A percentile compares a stretch with the other conserved stretches of the same genome.
phyloP scores from a whole-genome alignment of 37 sponge, comb jelly and placozoan genomes.

The Beroe forskalii region DNA sequence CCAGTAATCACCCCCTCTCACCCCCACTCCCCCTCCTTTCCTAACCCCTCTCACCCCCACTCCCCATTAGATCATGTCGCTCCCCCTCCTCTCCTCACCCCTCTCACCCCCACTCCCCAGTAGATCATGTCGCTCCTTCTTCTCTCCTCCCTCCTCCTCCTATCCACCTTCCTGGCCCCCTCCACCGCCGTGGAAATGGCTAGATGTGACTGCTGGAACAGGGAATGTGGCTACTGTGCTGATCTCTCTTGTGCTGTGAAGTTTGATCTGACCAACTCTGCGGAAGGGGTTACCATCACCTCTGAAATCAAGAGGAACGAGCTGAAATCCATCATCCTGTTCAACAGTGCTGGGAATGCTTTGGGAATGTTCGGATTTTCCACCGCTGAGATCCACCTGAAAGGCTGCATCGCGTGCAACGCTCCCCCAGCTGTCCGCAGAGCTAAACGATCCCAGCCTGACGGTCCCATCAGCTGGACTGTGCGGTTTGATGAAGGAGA shows the following conservation, averaged over 20 bases:
- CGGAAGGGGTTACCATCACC: neutral
- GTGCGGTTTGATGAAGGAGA: neutral
- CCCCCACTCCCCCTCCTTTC: too few species aligned
- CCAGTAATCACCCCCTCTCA: too few species aligned
- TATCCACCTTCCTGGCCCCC: neutral
- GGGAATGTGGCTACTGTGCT: conserved; percentile 25
- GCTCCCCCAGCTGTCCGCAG: neutral
- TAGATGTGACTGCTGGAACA: neutral
- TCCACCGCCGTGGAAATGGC: neutral
- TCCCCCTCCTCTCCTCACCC: too few species aligned
- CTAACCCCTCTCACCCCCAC: too few species aligned
- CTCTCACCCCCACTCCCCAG: neutral
- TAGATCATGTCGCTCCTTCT: neutral
- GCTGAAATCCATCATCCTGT: conserved; percentile 9
- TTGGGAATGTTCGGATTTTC: neutral
- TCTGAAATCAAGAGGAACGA: neutral
- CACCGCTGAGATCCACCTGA: neutral
- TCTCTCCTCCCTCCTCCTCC: neutral
- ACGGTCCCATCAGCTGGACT: neutral
- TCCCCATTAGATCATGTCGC: too few species aligned
- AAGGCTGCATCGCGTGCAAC: neutral
- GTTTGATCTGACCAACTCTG: neutral
- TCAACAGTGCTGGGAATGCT: conserved; percentile 14
- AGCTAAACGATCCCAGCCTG: neutral
- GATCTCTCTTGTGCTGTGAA: neutral